Base-by-base conservation (phyloP, 1,140 invertebrate species). In the Drosophila pectinifera region DNA sequence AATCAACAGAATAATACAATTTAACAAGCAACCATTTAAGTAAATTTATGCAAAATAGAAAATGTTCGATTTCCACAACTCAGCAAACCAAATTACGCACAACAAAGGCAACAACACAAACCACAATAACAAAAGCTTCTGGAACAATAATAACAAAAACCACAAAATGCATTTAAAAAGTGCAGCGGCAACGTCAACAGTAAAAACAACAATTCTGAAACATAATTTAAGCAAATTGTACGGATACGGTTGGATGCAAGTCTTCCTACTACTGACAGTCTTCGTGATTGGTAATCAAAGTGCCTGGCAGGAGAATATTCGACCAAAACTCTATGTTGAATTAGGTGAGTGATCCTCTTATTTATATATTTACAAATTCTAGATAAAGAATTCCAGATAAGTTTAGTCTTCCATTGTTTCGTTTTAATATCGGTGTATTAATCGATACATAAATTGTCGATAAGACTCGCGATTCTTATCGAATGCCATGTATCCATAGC, bases 271-370 rank as follows among this genome's bases (percentile, higher is more conserved):
- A 89, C 78, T 92, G 75, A 89, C 89, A 80, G 64, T 92, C 67
- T 85, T 80, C 78, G 91, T 92, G 83, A 91, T 92, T 89, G 91
- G 91, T 86, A 92, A 92, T 91, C 81, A 90, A 92, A 92, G 91
- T 92, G 95, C 95, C 79, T 96, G 96, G 96, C 96, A 97, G 95
- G 96, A 96, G 93, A 97, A 97, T 93, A 95, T 96, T 92, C 94
- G 96, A 93, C 96, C 96, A 82, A 97, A 96, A 94, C 96, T 96
- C 94, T 96, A 95, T 94, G 96, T 96, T 92, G 95, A 96, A 94
- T 94, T 96, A 94, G 96, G 96, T 97, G 92, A 95, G 96, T 67
- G 11, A 20, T 26, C 7, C 13, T 0, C 7, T 11, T 1, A 4
- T 13, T 16, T 49, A 5, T 0, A 48, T 7, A 7, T 2, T 1